These are phyloP conservation scores for Spinus pinus DNA, from an alignment of 2,797 vertebrate species.

Conservation along the genomic window DNA sequence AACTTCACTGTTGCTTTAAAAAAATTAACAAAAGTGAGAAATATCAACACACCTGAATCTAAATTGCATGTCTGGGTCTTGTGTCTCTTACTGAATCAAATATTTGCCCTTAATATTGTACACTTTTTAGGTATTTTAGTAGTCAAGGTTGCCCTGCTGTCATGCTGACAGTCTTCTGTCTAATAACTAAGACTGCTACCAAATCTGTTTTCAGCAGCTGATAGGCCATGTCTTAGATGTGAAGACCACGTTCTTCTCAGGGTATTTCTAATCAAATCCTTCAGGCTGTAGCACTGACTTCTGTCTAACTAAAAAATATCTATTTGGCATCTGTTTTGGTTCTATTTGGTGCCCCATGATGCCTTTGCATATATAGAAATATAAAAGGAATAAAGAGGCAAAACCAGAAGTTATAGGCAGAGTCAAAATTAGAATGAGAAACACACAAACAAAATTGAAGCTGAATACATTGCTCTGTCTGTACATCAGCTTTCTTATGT, in stretches of 20 bases:
- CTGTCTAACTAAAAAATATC: not conserved
- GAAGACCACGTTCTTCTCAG: not conserved
- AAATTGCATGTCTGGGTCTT: not conserved
- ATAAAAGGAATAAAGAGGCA: not conserved
- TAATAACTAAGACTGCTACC: not conserved
- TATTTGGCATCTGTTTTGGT: not conserved
- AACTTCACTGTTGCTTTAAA: not conserved
- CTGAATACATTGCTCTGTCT: not conserved
- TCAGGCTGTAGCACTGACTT: not conserved
- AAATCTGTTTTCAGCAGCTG: not conserved
- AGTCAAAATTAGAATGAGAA: not conserved
- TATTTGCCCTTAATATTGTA: not conserved
- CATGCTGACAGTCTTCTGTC: not conserved
- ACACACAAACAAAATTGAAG: not conserved
- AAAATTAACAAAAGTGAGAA: not conserved
- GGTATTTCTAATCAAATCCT: not conserved
- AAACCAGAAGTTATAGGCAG: not conserved
- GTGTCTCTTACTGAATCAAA: not conserved
- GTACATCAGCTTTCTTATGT: not conserved
- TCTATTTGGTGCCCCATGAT: not conserved
- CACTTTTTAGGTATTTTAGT: not conserved
- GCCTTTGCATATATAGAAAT: not conserved
- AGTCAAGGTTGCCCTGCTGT: not conserved
- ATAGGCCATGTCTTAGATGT: not conserved
- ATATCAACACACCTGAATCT: not conserved